Evolutionary conservation across 2,113 vertebrate genomes (phyloP).

Genomic region (Platysteira castanea): DNA sequence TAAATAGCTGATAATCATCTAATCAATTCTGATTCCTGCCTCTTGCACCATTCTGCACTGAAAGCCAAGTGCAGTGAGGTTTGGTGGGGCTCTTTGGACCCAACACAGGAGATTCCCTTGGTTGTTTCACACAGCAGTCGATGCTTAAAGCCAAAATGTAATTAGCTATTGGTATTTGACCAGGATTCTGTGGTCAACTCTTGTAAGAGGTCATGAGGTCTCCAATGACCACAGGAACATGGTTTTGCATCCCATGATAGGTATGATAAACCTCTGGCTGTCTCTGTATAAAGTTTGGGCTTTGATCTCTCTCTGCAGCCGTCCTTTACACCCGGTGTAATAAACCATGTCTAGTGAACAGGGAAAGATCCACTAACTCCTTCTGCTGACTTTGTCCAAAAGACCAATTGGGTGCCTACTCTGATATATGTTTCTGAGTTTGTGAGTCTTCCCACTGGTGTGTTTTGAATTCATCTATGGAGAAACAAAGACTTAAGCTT

Average conservation of each 20-base stretch:
- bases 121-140: background rate
- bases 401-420: background rate
- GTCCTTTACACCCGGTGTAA: background rate
- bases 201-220: slow-evolving; percentile 21
- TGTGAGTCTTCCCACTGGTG: background rate
- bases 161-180: background rate
- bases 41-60: background rate
- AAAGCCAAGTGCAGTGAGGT: background rate
- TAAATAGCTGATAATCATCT: background rate
- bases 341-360: background rate
- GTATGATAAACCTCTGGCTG: background rate
- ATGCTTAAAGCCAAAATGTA: background rate
- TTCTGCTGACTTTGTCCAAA: slow-evolving; percentile 14
- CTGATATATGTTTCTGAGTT: background rate
- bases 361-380: background rate
- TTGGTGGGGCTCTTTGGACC: rapidly evolving
- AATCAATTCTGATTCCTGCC: background rate
- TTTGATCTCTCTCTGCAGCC: slow-evolving; percentile 21
- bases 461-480: background rate
- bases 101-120: background rate
- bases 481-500: background rate
- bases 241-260: background rate
- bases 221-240: slow-evolving; percentile 16
- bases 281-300: background rate
- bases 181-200: slow-evolving; percentile 12